These are phyloP conservation scores for Fulica atra DNA, from an alignment of 2,113 vertebrate species.

Conservation along the genomic window DNA sequence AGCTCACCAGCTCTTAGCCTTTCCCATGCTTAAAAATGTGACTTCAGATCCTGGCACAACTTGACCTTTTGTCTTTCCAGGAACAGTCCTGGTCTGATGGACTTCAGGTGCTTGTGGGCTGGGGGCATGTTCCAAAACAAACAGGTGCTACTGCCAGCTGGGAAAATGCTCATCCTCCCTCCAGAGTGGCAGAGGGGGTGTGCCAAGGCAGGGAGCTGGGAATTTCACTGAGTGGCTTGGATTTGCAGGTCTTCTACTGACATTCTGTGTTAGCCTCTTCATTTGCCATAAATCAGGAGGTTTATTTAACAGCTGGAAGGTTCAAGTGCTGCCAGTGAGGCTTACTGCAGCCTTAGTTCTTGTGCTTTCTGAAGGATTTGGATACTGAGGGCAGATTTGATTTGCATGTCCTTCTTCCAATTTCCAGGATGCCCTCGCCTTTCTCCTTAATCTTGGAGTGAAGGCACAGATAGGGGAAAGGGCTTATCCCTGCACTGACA, in stretches of 20 bases:
- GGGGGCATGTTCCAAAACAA: fast-evolving
- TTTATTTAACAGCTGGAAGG: not conserved
- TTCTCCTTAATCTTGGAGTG: not conserved
- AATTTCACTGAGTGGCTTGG: not conserved
- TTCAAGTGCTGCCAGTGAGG: not conserved
- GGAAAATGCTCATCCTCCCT: not conserved
- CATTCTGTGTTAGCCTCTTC: not conserved
- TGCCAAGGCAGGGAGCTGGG: not conserved
- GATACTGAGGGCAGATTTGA: not conserved
- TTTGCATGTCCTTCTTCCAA: not conserved
- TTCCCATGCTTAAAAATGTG: not conserved
- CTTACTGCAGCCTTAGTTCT: not conserved
- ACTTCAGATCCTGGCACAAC: not conserved
- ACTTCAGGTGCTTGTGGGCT: fast-evolving
- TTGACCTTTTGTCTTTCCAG: not conserved
- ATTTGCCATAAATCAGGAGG: not conserved
- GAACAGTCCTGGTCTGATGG: not conserved
- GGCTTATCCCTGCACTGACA: not conserved
- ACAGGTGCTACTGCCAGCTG: fast-evolving
- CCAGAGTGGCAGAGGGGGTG: too few relatives aligned
- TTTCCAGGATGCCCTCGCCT: not conserved
- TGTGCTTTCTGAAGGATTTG: not conserved
- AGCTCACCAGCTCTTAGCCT: not conserved
- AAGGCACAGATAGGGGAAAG: fast-evolving
- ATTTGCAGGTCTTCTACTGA: not conserved